These are phyloP conservation scores for Athene noctua DNA, from an alignment of 2,113 vertebrate species.

Conservation along the genomic window DNA sequence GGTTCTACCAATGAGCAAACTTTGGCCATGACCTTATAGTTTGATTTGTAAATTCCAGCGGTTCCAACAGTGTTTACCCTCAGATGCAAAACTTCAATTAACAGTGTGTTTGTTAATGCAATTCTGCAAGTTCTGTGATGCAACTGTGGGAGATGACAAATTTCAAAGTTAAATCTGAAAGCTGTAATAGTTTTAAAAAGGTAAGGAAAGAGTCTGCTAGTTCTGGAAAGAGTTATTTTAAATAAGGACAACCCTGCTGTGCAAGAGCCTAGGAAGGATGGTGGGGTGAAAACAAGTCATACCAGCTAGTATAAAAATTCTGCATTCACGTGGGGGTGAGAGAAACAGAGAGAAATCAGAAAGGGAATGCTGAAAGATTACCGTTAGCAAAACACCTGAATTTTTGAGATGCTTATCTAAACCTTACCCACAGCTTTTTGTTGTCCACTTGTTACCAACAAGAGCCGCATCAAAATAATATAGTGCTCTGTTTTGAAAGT, in stretches of 20 bases:
- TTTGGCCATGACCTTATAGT: not conserved
- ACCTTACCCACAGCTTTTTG: not conserved
- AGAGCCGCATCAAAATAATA: not conserved
- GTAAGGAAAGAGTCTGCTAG: not conserved
- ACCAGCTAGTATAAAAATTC: not conserved
- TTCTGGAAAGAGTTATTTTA: not conserved
- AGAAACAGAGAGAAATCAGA: not conserved
- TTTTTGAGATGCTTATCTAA: not conserved
- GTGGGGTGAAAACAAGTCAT: not conserved
- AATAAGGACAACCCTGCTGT: not conserved
- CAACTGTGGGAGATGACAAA: not conserved
- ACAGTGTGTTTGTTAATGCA: not conserved
- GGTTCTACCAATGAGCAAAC: not conserved
- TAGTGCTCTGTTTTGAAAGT: not conserved
- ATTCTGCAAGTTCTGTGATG: not conserved
- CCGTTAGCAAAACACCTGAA: not conserved
- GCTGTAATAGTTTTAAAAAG: not conserved
- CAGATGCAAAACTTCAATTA: not conserved
- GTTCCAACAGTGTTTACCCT: not conserved
- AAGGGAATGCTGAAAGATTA: not conserved
- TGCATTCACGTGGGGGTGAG: not conserved
- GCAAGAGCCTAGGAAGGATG: not conserved
- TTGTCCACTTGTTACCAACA: not conserved
- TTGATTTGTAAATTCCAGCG: not conserved
- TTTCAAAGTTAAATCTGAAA: not conserved